These are phyloP conservation scores for Coreoperca whiteheadi DNA, from an alignment of 2,113 vertebrate genomes.

Conservation along the genomic window DNA sequence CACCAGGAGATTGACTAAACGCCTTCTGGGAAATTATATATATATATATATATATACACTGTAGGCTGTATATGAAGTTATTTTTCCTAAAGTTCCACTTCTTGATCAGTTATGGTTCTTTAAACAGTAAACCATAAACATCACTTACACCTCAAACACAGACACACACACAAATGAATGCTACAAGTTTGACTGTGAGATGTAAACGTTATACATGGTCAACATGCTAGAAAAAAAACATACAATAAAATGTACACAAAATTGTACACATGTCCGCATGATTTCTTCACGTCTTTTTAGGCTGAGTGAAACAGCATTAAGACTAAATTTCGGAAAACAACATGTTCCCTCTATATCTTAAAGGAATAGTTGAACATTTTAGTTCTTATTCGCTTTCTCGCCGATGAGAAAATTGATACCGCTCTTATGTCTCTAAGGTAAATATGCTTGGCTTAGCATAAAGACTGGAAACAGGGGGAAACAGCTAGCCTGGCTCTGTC, in stretches of 20 bases:
- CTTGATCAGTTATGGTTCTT: neutral
- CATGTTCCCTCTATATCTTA: neutral
- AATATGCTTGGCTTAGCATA: neutral
- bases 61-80: neutral
- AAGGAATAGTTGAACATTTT: neutral
- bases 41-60: neutral
- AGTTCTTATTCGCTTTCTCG: neutral
- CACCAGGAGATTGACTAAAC: neutral
- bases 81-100: neutral
- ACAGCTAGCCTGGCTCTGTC: neutral
- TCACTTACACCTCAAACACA: neutral
- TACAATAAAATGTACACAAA: slow-evolving; percentile 1
- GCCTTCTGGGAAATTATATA: neutral
- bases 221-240: neutral
- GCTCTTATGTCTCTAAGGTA: neutral
- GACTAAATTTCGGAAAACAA: neutral
- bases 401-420: neutral
- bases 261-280: neutral
- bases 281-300: neutral
- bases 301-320: neutral
- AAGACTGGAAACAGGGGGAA: neutral
- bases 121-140: neutral
- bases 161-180: neutral
- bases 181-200: neutral
- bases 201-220: slow-evolving; percentile 1